Conservation (phyloP, 2,888 invertebrate genomes). For the Thumatha senex region DNA sequence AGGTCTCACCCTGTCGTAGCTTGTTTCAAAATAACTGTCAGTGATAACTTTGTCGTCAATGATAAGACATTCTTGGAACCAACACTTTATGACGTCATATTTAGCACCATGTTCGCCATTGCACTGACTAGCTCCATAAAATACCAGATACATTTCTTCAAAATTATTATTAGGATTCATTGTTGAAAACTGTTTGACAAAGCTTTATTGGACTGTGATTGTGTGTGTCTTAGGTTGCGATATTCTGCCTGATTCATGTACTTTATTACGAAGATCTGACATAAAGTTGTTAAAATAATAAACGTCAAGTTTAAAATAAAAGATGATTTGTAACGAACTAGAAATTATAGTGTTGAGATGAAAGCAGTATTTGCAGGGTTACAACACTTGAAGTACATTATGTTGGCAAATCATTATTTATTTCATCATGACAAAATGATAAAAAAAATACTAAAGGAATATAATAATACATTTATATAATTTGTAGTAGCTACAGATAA, state of each 20-base stretch:
- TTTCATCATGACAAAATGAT: background rate
- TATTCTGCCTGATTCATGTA: too few species aligned
- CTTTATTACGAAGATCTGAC: too few species aligned
- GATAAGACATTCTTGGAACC: conserved; percentile 4
- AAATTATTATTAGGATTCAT: background rate
- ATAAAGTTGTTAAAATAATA: too few species aligned
- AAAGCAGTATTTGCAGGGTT: too few species aligned
- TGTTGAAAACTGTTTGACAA: background rate
- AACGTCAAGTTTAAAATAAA: too few species aligned
- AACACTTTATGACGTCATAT: conserved; percentile 2
- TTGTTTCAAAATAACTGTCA: background rate
- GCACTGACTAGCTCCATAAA: conserved; percentile 2
- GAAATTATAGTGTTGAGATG: too few species aligned
- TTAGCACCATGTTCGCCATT: conserved; percentile 1
- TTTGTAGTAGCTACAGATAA: background rate
- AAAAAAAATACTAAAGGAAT: background rate
- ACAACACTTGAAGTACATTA: too few species aligned
- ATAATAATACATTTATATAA: background rate
- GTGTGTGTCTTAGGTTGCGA: too few species aligned
- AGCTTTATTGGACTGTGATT: too few species aligned
- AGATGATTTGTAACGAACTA: too few species aligned
- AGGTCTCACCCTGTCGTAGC: conserved; percentile 1
- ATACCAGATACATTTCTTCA: conserved; percentile 3
- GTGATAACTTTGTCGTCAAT: conserved; percentile 1
- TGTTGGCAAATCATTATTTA: too few species aligned